A percentile compares a stretch with the other conserved stretches of the same genome.
Evolutionary conservation across 2,113 vertebrate species (phyloP).

Genomic region (Phainopepla nitens): DNA sequence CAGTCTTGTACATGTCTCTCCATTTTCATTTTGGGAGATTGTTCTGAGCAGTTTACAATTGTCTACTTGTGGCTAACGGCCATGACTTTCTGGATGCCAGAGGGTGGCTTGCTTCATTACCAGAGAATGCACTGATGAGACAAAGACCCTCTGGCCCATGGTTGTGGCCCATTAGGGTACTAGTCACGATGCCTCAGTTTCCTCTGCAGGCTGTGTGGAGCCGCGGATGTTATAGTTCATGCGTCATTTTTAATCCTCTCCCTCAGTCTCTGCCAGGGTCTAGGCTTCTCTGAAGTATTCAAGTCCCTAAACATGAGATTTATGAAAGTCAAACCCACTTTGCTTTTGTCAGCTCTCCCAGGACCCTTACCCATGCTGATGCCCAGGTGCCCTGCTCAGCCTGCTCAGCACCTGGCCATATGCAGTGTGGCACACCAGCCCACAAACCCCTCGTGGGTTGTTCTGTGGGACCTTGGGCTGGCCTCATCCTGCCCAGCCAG

Average conservation of each 20-base stretch:
- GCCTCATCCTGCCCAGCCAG: not conserved
- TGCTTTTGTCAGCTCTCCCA: not conserved
- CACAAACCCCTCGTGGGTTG: not conserved
- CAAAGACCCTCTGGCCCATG: not conserved
- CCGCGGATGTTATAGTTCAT: not conserved
- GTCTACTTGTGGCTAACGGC: not conserved
- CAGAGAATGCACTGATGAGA: not conserved
- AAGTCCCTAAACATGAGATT: not conserved
- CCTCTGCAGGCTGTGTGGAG: not conserved
- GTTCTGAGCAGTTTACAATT: not conserved
- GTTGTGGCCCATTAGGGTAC: not conserved
- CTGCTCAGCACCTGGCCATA: not conserved
- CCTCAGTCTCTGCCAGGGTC: not conserved
- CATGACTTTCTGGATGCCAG: not conserved
- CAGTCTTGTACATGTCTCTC: not conserved
- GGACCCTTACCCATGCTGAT: not conserved
- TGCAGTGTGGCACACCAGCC: accelerated
- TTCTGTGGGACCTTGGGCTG: not conserved
- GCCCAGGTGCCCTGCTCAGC: not conserved
- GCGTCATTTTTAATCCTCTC: not conserved
- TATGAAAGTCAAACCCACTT: not conserved
- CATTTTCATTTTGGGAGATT: not conserved
- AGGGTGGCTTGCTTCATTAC: not conserved
- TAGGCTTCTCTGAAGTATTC: not conserved
- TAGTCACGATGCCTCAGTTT: not conserved